Evolutionary conservation across 2,113 vertebrate genomes (phyloP), one percentile per base, ranked within the genome.

Genomic region (Ophiodon elongatus): DNA sequence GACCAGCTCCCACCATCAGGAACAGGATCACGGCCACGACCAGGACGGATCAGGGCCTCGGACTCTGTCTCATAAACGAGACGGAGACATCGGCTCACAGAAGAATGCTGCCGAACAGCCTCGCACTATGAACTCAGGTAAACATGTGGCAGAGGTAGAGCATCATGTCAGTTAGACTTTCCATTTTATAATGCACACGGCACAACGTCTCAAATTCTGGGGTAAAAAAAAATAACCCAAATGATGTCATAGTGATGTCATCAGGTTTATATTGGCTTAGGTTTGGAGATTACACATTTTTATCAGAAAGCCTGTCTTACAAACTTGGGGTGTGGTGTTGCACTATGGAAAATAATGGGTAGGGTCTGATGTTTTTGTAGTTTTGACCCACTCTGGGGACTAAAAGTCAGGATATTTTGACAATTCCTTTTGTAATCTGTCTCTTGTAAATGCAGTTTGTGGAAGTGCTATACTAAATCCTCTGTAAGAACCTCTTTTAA

Each of bases 91-190:
- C 0, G 23, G 56, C 70, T 65, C 84, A n/a, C 82, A 60, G 14
- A 67, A 50, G 25, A 77, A 47, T 6, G 14, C 72, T 9, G 72
- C 67, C 0, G 67, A 56, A 19, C 78, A 43, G n/a, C 69, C 74
- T 23, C 21, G 29, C 21, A 25, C n/a, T 0, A 78, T 95, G 78
- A 94, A 70, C 80, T 64, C 94, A 88, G 95, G 95, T 96, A 79
- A 76, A 69, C 60, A 33, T 41, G 39, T 9, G 1, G 33, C 6
- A 2, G 2, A 15, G n/a, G n/a, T n/a, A n/a, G n/a, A n/a, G n/a
- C n/a, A n/a, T n/a, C n/a, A n/a, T n/a, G 31, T 56, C 29, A 6
- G 10, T 23, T n/a, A 23, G 45, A 45, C 39, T 45, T 25, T n/a
- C 4, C 7, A 27, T 66, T 39, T 29, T 73, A 27, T 17, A 54